A percentile compares a stretch with the other conserved stretches of the same genome.
These are phyloP conservation scores for Podabrus alpinus DNA, from an alignment of 2,888 invertebrate genomes.

Conservation along the genomic window DNA sequence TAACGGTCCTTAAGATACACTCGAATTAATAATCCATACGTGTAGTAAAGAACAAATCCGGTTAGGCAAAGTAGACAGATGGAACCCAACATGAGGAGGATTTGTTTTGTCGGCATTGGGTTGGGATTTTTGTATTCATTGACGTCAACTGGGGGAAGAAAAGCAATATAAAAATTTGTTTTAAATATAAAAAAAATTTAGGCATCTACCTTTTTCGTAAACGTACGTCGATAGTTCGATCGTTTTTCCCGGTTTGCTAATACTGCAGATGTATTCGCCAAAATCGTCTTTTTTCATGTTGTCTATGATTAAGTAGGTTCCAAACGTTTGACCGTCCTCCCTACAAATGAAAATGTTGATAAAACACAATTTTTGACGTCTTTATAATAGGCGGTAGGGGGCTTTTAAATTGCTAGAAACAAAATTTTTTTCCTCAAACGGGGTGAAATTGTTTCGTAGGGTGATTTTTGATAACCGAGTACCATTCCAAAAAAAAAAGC, in stretches of 20 bases:
- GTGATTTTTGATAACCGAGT: no score
- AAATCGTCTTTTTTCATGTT: constrained; percentile 67
- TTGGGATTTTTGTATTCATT: constrained; percentile 47
- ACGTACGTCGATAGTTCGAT: constrained; percentile 59
- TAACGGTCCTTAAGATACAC: constrained; percentile 59
- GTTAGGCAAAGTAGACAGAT: constrained; percentile 59
- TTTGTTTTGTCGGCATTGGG: constrained; percentile 63
- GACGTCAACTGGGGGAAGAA: constrained; percentile 46
- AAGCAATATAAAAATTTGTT: not conserved
- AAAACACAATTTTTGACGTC: no score
- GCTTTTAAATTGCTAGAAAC: no score
- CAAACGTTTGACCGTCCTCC: constrained; percentile 72
- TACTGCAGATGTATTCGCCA: constrained; percentile 72
- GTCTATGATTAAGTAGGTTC: constrained; percentile 69
- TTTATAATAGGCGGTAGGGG: no score
- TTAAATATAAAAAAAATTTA: not conserved
- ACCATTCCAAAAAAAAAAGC: no score
- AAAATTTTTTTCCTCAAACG: no score
- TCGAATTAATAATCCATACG: constrained; percentile 57
- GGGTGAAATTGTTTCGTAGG: no score
- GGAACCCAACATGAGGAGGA: constrained; percentile 59
- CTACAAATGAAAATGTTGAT: constrained; percentile 51
- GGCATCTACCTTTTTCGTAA: constrained; percentile 59
- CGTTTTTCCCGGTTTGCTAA: constrained; percentile 66
- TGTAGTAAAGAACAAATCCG: constrained; percentile 59